A percentile compares a stretch with the other conserved stretches of the same genome.
These are phyloP conservation scores for Psix sp. DNA, from an alignment of 1,140 invertebrate species.

Conservation along the genomic window DNA sequence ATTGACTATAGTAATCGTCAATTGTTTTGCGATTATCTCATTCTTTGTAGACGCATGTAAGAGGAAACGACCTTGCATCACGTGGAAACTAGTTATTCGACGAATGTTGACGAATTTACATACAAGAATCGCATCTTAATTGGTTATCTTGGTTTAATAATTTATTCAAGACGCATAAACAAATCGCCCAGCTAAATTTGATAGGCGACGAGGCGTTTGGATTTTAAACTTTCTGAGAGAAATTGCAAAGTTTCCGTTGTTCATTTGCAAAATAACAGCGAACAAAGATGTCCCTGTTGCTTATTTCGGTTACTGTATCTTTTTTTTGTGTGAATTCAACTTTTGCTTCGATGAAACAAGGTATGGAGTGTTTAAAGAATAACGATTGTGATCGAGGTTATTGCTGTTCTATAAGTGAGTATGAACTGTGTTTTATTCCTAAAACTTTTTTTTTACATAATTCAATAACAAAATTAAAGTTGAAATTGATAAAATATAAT, in stretches of 20 bases:
- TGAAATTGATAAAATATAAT: not conserved
- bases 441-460: not conserved
- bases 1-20: conserved; percentile 36
- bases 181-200: no score
- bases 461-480: not conserved
- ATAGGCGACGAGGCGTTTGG: no score
- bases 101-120: no score
- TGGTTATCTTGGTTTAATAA: no score
- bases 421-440: no score
- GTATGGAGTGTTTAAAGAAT: conserved; percentile 10
- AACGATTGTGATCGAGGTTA: conserved; percentile 15
- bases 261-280: no score
- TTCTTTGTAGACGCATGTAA: not conserved
- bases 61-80: not conserved
- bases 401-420: conserved; percentile 37
- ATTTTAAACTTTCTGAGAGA: no score
- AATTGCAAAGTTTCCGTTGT: no score
- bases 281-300: conserved; percentile 16
- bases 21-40: conserved; percentile 18
- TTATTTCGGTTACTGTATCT: conserved; percentile 9
- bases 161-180: no score
- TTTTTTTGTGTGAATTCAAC: conserved; percentile 2
- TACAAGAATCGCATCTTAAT: no score
- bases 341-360: not conserved
- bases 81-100: no score